Base-by-base conservation (phyloP, 1,140 invertebrate genomes). In the Fopius arisanus region DNA sequence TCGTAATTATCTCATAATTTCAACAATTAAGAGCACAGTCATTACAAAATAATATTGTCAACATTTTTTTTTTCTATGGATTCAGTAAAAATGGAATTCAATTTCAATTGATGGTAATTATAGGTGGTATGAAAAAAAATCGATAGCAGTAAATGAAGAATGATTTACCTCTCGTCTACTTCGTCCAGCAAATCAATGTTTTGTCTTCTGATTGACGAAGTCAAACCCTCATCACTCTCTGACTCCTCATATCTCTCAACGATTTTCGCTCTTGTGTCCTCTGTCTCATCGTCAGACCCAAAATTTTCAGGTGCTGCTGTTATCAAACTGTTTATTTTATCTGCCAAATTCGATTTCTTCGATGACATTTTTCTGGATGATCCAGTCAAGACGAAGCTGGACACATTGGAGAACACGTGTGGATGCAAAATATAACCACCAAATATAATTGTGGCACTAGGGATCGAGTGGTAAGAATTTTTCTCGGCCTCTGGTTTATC, bases 101-200 rank as follows among this genome's bases (percentile, higher is more conserved):
- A n/a, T n/a, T n/a, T n/a, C n/a, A n/a, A n/a, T n/a, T n/a, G n/a
- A n/a, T n/a, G n/a, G n/a, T n/a, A n/a, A n/a, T n/a, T n/a, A n/a
- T n/a, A n/a, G n/a, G n/a, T n/a, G n/a, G n/a, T n/a, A n/a, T n/a
- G n/a, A n/a, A n/a, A n/a, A n/a, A n/a, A n/a, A n/a, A n/a, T n/a
- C n/a, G n/a, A n/a, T 37, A 43, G 33, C 65, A 14, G 40, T 48
- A 31, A 37, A 19, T 48, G 10, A 54, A 28, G 59, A 62, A 33
- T 62, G 19, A 19, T 48, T 77, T 78, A 86, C 84, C 86, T 86
- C 73, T 90, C 88, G 84, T 93, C 93, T 28, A 91, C 79, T 75
- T 94, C 91, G 73, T 91, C 91, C 16, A 95, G 80, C 62, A 92
- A 84, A 81, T 91, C 89, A 3, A 92, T 84, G 79, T 92, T 94